Evolutionary conservation across 2,888 invertebrate species (phyloP), one percentile per base, ranked within the genome.

Genomic region (Homarus gammarus): DNA sequence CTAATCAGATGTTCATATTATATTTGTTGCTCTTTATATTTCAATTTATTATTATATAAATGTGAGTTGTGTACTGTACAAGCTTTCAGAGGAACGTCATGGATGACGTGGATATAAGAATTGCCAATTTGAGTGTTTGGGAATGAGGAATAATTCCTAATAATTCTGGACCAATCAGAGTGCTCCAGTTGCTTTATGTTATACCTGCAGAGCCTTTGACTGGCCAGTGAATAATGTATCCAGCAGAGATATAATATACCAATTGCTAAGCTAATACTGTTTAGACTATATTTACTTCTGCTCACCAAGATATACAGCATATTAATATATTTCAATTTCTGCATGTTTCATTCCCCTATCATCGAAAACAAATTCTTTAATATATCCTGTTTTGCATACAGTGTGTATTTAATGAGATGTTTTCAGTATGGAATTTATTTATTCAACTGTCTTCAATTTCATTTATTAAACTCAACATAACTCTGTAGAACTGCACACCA

Each of bases 401-500:
- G n/a, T 36, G 27, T 75, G 40, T 44, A 44, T 75, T 44, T 44
- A 40, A 49, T 15, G 6, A 49, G 44, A 8, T 2, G 49, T 75
- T 40, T 75, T 75, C 27, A 49, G 27, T 44, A 75, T 44, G 36
- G 10, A 75, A 44, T 75, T n/a, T 49, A 15, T 49, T 27, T 44
- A 10, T 73, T 12, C 38, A n/a, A n/a, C 27, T 18, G 44, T 44
- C 75, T 79, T 79, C 56, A 36, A 33, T 56, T 56, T 79, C 33
- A 79, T 79, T 79, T 79, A 56, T 22, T 79, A 56, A 79, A 56
- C 78, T 51, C 78, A 79, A 56, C 49, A 38, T 79, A 33, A 33
- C 27, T 51, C 51, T 79, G 22, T 79, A 79, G 78, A 79, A 79
- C 31, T 79, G 78, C 78, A 56, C 78, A 79, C 78, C 56, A 51